phyloP scores from a whole-genome alignment of 2,888 invertebrate species.

The Neocrepidodera transversa region DNA sequence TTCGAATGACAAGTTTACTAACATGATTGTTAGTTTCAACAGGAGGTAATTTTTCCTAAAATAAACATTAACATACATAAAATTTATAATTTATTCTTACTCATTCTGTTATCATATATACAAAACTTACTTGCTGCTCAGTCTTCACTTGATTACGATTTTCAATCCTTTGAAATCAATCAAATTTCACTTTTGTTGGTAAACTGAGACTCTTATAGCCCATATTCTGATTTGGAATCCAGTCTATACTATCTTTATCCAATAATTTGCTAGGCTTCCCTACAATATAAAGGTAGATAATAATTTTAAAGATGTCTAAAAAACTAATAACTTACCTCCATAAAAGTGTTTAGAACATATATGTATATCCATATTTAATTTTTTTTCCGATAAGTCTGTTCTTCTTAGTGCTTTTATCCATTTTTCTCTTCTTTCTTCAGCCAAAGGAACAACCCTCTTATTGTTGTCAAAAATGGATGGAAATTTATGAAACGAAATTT shows the following conservation, averaged over 20 bases:
- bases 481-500: not conserved
- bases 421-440: constrained; percentile 6
- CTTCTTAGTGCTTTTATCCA: constrained; percentile 13
- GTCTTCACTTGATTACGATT: no score
- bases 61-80: no score
- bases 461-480: constrained; percentile 2
- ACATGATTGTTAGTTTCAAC: not conserved
- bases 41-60: not conserved
- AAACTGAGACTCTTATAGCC: not conserved
- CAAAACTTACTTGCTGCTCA: no score
- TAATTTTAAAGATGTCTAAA: not conserved
- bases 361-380: constrained; percentile 5
- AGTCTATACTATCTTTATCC: constrained; percentile 6
- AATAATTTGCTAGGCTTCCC: not conserved
- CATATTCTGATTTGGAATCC: constrained; percentile 6
- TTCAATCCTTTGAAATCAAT: no score
- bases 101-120: not conserved
- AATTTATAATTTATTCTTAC: no score
- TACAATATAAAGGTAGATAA: not conserved
- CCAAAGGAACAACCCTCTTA: not conserved
- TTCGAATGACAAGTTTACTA: no score
- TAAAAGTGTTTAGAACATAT: constrained; percentile 11
- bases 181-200: no score
- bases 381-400: constrained; percentile 4
- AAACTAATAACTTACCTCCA: constrained; percentile 1